Base-by-base conservation (phyloP, 2,888 invertebrate species). In the Carabus problematicus region DNA sequence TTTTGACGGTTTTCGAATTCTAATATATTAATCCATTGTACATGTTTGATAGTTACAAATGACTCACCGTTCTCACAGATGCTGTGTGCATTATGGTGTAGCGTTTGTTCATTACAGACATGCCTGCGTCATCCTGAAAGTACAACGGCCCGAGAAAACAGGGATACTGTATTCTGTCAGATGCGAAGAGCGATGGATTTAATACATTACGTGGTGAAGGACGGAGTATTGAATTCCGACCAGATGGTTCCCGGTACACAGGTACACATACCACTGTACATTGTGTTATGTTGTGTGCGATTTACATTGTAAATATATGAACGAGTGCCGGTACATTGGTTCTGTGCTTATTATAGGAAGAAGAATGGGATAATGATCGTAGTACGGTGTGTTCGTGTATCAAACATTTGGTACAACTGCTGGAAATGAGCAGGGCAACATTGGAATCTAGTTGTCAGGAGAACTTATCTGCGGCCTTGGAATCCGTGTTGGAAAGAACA, bases 141-240 rank as follows among this genome's bases (percentile, higher is more conserved):
- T 81, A 89, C 91, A 59, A 91, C 95, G 64, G 95, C 98, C 0
- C 88, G 94, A 73, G 96, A 97, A 82, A 98, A 97, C 82, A 88
- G 98, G 8, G 98, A 98, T 82, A 97, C 97, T 0, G 97, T 99
- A 55, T 98, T 98, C 85, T 95, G 95, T 80, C 97, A 97, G 83
- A 98, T 98, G 93, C 86, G 97, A 71, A 88, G 96, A 72, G 97
- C 98, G 19, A 94, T 98, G 91, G 97, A 98, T 84, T 88, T 98
- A 73, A 95, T 99, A 75, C 97, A 98, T 83, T 95, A 94, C 82
- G 97, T 98, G 71, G 95, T 98, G 56, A 94, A 97, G 77, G 98
- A 98, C 82, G 97, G 97, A n/a, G 91, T 97, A 49, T 84, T 92
- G 79, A 87, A 88, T 77, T 84, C 85, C 71, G 80, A 81, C 74